Conservation (phyloP, 2,797 vertebrate genomes). For the Apodemus agrarius region DNA sequence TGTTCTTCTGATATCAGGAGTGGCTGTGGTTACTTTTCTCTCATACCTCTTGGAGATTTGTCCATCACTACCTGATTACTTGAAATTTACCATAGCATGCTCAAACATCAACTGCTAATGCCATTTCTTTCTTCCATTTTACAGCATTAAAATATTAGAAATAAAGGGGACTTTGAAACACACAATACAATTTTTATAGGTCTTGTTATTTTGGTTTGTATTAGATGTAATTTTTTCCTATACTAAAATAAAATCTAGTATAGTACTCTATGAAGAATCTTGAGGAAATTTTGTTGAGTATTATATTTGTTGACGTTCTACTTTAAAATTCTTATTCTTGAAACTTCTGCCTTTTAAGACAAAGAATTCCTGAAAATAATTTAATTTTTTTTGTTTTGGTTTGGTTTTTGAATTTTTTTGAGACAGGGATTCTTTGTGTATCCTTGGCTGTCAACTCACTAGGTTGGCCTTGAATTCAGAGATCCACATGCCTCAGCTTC, state of each 20-base stretch:
- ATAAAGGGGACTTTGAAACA: conserved; percentile 76
- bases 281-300: conserved; percentile 31
- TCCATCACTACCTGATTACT: conserved; percentile 76
- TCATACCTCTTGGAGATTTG: conserved; percentile 68
- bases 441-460: neutral
- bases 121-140: conserved; percentile 31
- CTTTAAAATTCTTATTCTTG: conserved; percentile 37
- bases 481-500: neutral
- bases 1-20: conserved; percentile 44
- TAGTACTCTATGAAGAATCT: conserved; percentile 61
- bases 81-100: conserved; percentile 78
- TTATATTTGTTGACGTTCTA: neutral
- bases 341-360: conserved; percentile 47
- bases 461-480: neutral
- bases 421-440: neutral
- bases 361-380: neutral
- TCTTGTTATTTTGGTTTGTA: neutral
- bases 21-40: conserved; percentile 69
- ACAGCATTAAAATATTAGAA: conserved; percentile 75
- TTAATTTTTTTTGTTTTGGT: neutral
- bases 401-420: neutral
- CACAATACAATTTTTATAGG: neutral
- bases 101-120: conserved; percentile 78
- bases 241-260: conserved; percentile 39
- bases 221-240: neutral